A percentile compares a stretch with the other conserved stretches of the same genome.
Conservation (phyloP, 2,888 invertebrate genomes). For the Calameuta idolon region DNA sequence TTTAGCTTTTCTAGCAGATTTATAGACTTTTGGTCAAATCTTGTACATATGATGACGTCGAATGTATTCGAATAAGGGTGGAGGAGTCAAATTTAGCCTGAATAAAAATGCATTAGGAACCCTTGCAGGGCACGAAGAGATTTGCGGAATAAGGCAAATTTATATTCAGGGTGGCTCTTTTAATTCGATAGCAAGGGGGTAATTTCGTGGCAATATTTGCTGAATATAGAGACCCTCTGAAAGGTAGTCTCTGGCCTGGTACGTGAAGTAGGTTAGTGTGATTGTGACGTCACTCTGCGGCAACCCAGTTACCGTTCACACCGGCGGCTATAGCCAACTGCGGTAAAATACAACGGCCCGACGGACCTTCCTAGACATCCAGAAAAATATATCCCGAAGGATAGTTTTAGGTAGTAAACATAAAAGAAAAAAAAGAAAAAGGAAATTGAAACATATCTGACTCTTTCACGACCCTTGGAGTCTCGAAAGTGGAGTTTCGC, state of each 20-base stretch:
- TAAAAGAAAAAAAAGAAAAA: too few relatives aligned
- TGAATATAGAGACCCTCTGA: constrained; percentile 23
- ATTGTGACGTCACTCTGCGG: constrained; percentile 65
- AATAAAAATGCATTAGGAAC: not conserved
- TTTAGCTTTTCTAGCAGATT: not conserved
- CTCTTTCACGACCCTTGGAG: not conserved
- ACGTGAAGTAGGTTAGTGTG: constrained; percentile 50
- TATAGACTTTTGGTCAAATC: not conserved
- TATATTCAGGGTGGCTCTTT: not conserved
- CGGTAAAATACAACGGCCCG: constrained; percentile 49
- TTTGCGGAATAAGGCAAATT: not conserved
- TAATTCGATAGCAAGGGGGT: constrained; percentile 13
- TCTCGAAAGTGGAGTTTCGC: not conserved
- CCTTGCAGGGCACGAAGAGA: not conserved
- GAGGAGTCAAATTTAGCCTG: not conserved
- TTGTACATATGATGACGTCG: not conserved
- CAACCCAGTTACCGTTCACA: constrained; percentile 57
- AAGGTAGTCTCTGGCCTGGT: constrained; percentile 23
- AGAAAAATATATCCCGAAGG: not conserved
- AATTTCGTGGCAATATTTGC: constrained; percentile 44
- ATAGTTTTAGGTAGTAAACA: not conserved
- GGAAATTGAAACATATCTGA: not conserved
- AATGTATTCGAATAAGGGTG: not conserved
- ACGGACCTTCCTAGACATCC: not conserved
- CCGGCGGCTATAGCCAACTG: constrained; percentile 47